Base-by-base conservation (phyloP, 2,113 vertebrate genomes). In the Hydrolagus affinis region DNA sequence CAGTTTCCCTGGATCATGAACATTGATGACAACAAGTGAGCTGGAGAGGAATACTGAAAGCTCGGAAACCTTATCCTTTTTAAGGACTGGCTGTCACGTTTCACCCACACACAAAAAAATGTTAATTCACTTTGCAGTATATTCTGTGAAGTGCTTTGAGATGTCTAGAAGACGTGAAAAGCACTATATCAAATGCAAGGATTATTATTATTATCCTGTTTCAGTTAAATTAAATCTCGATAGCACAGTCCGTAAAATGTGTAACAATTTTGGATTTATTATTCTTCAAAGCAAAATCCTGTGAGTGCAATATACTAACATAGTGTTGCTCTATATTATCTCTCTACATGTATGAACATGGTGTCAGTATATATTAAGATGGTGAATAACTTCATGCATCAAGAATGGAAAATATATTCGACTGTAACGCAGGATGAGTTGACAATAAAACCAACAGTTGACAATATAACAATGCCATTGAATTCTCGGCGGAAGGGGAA, bases 251-350 rank as follows among this genome's bases (percentile, higher is more conserved):
- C 12, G 66, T 83, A 83, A 83, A 83, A 32, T 32, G 25, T 83
- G 25, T 66, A 30, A 14, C 30, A 66, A 32, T 10, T 64, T 83
- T 19, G 62, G 32, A 66, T 15, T 66, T 17, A 83, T 83, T 83
- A 25, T 83, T 30, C 25, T 66, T 28, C 25, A 66, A 68, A 21
- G 62, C 62, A 83, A 83, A 68, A 83, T 83, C 60, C 28, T 75
- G 11, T 21, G 19, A 56, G 73, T 75, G 11, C 32, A 17, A 21
- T 59, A 60, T 83, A 30, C 30, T 83, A 44, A 44, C 44, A 44
- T 3, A 44, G 44, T 44, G 6, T 44, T 44, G 44, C 44, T 44
- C 1, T 44, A 44, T 44, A 44, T 44, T 44, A 44, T 44, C 1
- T 44, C 6, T 44, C 6, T 44, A 44, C 6, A 44, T 44, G 44